phyloP scores from a whole-genome alignment of 1,140 invertebrate species.

The Formica selysi region DNA sequence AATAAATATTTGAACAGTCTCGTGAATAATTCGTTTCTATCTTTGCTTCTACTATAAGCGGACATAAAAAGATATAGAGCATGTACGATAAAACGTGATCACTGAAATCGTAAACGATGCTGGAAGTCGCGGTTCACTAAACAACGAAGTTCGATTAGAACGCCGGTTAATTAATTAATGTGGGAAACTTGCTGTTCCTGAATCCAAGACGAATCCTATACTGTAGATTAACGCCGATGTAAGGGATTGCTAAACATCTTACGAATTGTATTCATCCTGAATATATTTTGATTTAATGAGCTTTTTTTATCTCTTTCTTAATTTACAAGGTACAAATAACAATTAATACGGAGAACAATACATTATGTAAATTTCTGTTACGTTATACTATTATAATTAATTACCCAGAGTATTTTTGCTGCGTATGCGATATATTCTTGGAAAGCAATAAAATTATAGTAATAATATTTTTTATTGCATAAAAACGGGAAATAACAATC shows the following conservation, averaged over 20 bases:
- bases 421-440: neutral
- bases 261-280: conserved; percentile 10
- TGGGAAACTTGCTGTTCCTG: conserved; percentile 71
- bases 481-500: conserved; percentile 50
- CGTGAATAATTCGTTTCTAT: neutral
- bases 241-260: conserved; percentile 49
- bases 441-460: conserved; percentile 52
- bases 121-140: conserved; percentile 75
- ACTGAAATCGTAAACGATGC: conserved; percentile 54
- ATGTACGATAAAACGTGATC: conserved; percentile 57
- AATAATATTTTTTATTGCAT: conserved; percentile 40
- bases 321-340: neutral
- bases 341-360: neutral
- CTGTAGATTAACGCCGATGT: conserved; percentile 43
- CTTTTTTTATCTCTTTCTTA: too few relatives aligned
- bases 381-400: conserved; percentile 34
- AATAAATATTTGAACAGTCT: conserved; percentile 34
- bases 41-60: conserved; percentile 21
- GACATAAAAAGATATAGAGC: neutral
- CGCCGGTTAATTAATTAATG: conserved; percentile 81
- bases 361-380: neutral
- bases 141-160: conserved; percentile 82
- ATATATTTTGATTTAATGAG: conserved; percentile 17
- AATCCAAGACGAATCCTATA: conserved; percentile 65
- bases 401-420: conserved; percentile 3